Percentiles rank a stretch among this genome's conserved stretches.
Evolutionary conservation across 2,888 invertebrate genomes (phyloP).

Genomic region (Archips crataeganus): DNA sequence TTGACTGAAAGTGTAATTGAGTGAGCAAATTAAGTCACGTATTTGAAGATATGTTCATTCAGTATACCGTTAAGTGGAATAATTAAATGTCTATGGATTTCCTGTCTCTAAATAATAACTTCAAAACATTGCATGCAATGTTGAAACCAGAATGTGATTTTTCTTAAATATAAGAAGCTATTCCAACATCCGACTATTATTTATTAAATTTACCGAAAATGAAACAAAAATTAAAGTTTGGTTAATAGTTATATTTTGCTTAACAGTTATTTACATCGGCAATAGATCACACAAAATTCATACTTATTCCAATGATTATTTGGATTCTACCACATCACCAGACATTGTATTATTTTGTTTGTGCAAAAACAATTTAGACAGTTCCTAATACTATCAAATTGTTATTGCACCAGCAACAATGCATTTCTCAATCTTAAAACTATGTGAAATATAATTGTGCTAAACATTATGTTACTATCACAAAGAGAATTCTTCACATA

Average conservation of each 20-base stretch:
- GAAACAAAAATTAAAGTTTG: background rate
- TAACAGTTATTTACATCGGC: conserved; percentile 40
- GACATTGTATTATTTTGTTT: background rate
- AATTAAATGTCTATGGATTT: background rate
- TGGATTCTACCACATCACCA: conserved; percentile 22
- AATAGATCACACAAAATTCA: conserved; percentile 35
- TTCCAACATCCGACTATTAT: conserved; percentile 21
- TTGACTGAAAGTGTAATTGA: background rate
- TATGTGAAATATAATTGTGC: conserved; percentile 23
- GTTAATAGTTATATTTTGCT: conserved; percentile 40
- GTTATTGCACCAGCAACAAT: background rate
- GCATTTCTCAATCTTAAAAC: conserved; percentile 14
- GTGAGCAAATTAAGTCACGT: too few relatives aligned
- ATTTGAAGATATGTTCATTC: too few relatives aligned
- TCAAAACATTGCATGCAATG: conserved; percentile 15
- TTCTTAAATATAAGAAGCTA: conserved; percentile 39
- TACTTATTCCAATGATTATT: conserved; percentile 15
- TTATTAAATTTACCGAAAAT: background rate
- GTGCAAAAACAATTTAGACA: background rate
- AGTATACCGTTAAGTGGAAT: background rate
- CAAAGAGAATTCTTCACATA: conserved; percentile 29
- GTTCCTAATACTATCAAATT: background rate
- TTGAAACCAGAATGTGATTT: conserved; percentile 21
- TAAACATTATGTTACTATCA: conserved; percentile 32
- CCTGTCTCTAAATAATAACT: conserved; percentile 12